These are phyloP conservation scores for Neomorphus geoffroyi DNA, from an alignment of 2,797 vertebrate species.

Conservation along the genomic window DNA sequence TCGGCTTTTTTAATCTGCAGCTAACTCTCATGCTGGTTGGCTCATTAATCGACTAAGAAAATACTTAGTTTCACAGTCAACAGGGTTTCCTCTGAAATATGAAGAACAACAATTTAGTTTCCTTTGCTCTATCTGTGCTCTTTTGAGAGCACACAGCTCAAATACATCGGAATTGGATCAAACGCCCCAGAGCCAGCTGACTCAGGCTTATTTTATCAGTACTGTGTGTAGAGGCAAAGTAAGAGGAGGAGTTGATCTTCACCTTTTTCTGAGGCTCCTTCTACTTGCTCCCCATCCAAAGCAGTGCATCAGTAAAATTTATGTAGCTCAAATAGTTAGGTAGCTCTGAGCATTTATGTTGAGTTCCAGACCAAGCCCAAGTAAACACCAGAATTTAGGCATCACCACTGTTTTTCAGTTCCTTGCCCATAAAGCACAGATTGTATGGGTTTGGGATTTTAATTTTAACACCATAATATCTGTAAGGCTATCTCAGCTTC, in stretches of 20 bases:
- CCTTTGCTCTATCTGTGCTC: background rate
- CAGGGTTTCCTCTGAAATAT: background rate
- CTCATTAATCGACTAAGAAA: background rate
- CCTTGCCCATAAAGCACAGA: background rate
- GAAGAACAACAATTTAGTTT: background rate
- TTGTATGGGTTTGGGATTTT: background rate
- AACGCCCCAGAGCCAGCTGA: background rate
- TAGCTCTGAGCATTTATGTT: background rate
- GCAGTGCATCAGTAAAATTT: background rate
- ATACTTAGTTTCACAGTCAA: background rate
- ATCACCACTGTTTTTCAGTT: background rate
- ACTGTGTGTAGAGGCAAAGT: background rate
- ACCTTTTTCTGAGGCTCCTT: background rate
- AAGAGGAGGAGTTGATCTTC: background rate
- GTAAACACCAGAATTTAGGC: background rate
- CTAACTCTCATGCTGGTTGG: background rate
- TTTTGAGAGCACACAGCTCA: background rate
- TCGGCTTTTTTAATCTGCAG: background rate
- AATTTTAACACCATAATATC: background rate
- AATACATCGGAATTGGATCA: background rate
- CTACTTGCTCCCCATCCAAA: background rate
- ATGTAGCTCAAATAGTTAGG: background rate
- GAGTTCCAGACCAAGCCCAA: background rate
- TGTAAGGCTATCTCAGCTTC: background rate
- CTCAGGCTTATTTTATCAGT: background rate